Percentiles rank a stretch among this genome's conserved stretches.
Evolutionary conservation across 1,140 invertebrate genomes (phyloP).

Genomic region (Nephila pilipes): DNA sequence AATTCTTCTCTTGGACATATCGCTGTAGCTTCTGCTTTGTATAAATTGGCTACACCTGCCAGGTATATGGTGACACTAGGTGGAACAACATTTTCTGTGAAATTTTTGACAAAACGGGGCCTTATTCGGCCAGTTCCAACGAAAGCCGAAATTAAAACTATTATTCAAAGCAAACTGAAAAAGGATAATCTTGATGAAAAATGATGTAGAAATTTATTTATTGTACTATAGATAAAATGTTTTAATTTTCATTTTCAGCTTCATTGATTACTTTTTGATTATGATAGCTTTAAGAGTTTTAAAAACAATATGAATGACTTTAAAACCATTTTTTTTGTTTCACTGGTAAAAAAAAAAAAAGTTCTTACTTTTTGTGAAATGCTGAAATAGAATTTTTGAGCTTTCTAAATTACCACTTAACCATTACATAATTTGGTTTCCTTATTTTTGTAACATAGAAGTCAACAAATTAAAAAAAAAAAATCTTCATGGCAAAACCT

Average conservation of each 20-base stretch:
- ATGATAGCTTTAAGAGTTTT: too few relatives aligned
- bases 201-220: constrained; percentile 36
- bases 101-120: constrained; percentile 85
- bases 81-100: constrained; percentile 87
- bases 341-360: too few relatives aligned
- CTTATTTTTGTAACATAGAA: too few relatives aligned
- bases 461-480: too few relatives aligned
- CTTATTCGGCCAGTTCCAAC: constrained; percentile 86
- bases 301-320: too few relatives aligned
- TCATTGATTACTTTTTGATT: too few relatives aligned
- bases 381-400: too few relatives aligned
- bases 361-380: too few relatives aligned
- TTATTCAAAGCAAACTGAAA: constrained; percentile 75
- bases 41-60: constrained; percentile 94
- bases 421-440: too few relatives aligned
- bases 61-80: constrained; percentile 91
- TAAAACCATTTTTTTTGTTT: too few relatives aligned
- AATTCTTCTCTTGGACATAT: constrained; percentile 91
- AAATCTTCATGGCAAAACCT: too few relatives aligned
- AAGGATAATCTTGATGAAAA: constrained; percentile 24
- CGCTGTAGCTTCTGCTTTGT: constrained; percentile 92
- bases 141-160: constrained; percentile 76
- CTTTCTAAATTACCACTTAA: too few relatives aligned
- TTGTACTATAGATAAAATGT: constrained; percentile 29
- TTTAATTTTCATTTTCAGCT: not conserved